phyloP scores from a whole-genome alignment of 1,140 invertebrate genomes.

The Gonatopus flavifemur region DNA sequence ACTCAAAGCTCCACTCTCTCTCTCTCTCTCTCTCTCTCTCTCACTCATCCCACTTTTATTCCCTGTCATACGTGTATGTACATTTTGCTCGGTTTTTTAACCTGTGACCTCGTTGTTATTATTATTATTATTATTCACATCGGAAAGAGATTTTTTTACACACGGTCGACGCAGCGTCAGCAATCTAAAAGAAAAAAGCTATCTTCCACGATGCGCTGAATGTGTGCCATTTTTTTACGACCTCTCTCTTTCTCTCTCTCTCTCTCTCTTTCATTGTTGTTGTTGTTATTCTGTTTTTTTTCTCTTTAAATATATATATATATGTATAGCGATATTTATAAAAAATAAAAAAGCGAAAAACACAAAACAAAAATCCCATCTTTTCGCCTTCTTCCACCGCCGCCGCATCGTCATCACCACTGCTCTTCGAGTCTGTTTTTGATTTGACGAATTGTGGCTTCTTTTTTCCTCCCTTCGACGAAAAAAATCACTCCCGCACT shows the following conservation, averaged over 20 bases:
- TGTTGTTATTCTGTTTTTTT: background rate
- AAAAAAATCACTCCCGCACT: too few species aligned
- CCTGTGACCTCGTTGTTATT: conserved; percentile 2
- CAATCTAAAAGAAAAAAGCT: background rate
- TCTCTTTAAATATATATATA: conserved; percentile 18
- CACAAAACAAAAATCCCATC: too few species aligned
- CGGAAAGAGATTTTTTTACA: too few species aligned
- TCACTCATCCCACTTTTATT: background rate
- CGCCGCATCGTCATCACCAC: too few species aligned
- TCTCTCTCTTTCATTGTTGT: background rate
- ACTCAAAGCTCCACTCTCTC: background rate
- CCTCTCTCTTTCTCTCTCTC: conserved; percentile 2
- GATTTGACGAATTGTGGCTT: too few species aligned
- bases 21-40: background rate
- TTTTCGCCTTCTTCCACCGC: too few species aligned
- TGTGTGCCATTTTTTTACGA: background rate
- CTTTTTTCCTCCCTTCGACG: too few species aligned
- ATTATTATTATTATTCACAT: too few species aligned
- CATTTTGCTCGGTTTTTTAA: conserved; percentile 12
- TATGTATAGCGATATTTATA: too few species aligned
- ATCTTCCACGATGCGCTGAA: background rate
- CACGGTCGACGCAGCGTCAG: background rate
- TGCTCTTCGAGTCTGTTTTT: too few species aligned
- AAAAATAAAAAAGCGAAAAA: too few species aligned
- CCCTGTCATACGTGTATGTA: conserved; percentile 25